Base-by-base conservation (phyloP, 2,797 vertebrate species). In the Onychomys arenicola region DNA sequence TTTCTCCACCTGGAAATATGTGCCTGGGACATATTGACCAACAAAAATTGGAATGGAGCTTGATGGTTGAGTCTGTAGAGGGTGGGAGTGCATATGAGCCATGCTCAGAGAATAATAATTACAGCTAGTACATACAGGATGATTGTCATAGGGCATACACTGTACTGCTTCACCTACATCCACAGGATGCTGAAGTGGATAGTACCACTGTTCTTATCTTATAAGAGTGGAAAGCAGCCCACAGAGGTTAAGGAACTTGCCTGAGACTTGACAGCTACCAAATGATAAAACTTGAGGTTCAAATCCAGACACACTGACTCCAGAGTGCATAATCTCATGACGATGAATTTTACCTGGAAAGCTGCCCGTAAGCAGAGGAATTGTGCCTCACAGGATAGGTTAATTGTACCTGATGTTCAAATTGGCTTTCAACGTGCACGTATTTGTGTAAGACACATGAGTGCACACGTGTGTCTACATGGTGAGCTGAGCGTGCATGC, bases 211-310 rank as follows among this genome's bases (percentile, higher is more conserved):
- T 46, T 40, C 4, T 91, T 88, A 34, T 43, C 81, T 85, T 76
- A 46, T 12, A 52, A 34, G 40, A 73, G 34, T 93, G 6, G 63
- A 89, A 61, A 93, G 16, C 52, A 83, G 23, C 27, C 25, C 81
- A 82, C 88, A 97, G 67, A 93, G 61, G 37, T 34, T 94, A 63
- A 86, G n/a, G 59, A 93, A 65, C 17, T 83, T 73, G 25, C 49
- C 49, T 80, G 75, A 88, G 37, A 69, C 46, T 77, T 76, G 92
- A 95, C 67, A 96, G 84, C 71, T 76, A 69, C 46, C n/a, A 25
- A 69, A 52, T 57, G 37, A 32, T 40, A 86, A 90, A 96, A 69
- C 12, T 37, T 21, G 34, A 92, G 49, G n/a, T 83, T 93, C 21
- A 6, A 80, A 80, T 9, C 49, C 29, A 67, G 21, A 65, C 10